Conservation (phyloP, 2,797 vertebrate species). For the Philypnodon macrostomus region DNA sequence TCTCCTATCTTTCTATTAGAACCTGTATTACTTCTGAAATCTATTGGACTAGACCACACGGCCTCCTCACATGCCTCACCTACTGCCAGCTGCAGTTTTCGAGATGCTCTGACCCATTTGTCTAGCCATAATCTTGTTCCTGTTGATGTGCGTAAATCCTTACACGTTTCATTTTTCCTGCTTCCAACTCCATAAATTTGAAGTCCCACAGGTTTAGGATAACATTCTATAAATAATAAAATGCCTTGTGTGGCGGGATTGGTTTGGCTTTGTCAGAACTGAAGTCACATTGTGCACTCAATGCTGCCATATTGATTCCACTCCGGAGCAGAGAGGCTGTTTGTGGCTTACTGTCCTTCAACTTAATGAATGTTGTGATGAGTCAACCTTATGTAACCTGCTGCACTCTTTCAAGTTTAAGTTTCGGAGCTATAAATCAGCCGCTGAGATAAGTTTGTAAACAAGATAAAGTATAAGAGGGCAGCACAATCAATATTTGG, state of each 20-base stretch:
- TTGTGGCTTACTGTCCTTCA: slow-evolving; percentile 7
- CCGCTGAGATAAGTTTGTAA: slow-evolving; percentile 8
- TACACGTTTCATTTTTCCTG: too few relatives aligned
- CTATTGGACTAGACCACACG: too few relatives aligned
- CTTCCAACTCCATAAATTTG: too few relatives aligned
- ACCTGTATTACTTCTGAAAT: too few relatives aligned
- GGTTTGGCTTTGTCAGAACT: not conserved
- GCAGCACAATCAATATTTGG: slow-evolving; percentile 1
- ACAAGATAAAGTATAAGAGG: slow-evolving; percentile 1
- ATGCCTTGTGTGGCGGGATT: not conserved
- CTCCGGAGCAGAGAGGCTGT: slow-evolving; percentile 9
- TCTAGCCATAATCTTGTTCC: too few relatives aligned
- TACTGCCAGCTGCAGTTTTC: too few relatives aligned
- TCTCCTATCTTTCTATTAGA: too few relatives aligned
- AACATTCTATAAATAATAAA: too few relatives aligned
- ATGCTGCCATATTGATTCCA: slow-evolving; percentile 16
- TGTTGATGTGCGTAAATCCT: too few relatives aligned
- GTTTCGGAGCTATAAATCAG: slow-evolving; percentile 23
- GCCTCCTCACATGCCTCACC: too few relatives aligned
- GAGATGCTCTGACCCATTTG: too few relatives aligned
- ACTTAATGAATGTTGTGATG: slow-evolving; percentile 14
- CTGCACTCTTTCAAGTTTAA: slow-evolving; percentile 3
- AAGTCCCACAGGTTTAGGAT: too few relatives aligned
- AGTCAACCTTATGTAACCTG: slow-evolving; percentile 12
- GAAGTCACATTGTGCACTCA: slow-evolving; percentile 3